Evolutionary conservation across 2,113 vertebrate species (phyloP), one percentile per base, ranked within the genome.

Genomic region (Mastomys coucha): DNA sequence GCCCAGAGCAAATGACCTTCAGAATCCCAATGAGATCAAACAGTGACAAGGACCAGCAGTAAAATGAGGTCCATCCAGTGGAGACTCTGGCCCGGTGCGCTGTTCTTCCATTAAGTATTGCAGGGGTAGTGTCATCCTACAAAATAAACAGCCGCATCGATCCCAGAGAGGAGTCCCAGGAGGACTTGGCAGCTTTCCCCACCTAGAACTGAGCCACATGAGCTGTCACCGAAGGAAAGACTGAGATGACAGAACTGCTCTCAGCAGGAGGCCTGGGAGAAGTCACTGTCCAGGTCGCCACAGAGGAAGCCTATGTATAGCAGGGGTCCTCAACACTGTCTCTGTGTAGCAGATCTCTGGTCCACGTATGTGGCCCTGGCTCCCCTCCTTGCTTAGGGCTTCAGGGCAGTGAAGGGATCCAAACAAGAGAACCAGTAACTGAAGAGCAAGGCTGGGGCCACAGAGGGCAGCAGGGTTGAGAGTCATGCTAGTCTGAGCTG

Each of bases 381-480:
- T n/a, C 20, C 2, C 31, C 2, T 2, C 36, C 19, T 1, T 36
- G 22, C 45, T 60, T 16, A 24, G 45, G 45, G 76, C 85, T 88
- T 45, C 5, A 10, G 28, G 51, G 51, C 63, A 36, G 1, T 13
- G 16, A 58, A 14, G 24, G 75, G 58, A 36, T 39, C 31, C 3
- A 7, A 22, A 53, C 1, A 24, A 13, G n/a, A 69, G 14, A 36
- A 14, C 13, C 67, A 45, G 36, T 1, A 31, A 28, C 28, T 12
- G 36, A 17, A 42, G 20, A 70, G 39, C 60, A 20, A 51, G 42
- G 63, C 39, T n/a, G 86, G 5, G 60, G 28, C 1, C n/a, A 49
- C 36, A 0, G 0, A 0, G 78, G 36, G 33, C 56, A 36, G 42
- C 56, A 87, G 89, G 39, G 6, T 0, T 33, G 72, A 56, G 42